phyloP scores from a whole-genome alignment of 1,140 invertebrate species.

The Aphaenogaster rudis region DNA sequence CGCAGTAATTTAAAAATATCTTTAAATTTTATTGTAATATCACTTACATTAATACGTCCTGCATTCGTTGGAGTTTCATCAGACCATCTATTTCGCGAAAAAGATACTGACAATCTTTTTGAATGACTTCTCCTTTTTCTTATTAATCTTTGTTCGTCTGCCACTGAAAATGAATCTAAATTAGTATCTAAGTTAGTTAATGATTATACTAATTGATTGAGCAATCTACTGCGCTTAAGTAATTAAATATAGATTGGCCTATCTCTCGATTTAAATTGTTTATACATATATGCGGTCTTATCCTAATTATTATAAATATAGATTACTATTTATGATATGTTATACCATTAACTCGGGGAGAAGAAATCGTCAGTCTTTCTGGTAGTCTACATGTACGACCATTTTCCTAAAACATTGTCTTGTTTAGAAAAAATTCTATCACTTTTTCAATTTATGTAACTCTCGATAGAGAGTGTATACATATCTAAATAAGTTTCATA shows the following conservation, averaged over 20 bases:
- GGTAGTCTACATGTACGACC: slow-evolving; percentile 73
- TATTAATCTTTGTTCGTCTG: slow-evolving; percentile 69
- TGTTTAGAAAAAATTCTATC: slow-evolving; percentile 7
- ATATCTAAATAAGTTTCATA: background rate
- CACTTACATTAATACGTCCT: slow-evolving; percentile 68
- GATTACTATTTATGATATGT: slow-evolving; percentile 19
- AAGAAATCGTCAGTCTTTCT: slow-evolving; percentile 75
- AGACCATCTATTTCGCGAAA: slow-evolving; percentile 70
- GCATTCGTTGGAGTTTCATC: background rate
- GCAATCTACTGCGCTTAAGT: background rate
- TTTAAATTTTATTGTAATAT: slow-evolving; percentile 80
- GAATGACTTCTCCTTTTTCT: slow-evolving; percentile 71
- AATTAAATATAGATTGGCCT: background rate
- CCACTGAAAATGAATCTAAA: slow-evolving; percentile 42
- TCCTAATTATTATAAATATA: too few species aligned
- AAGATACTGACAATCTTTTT: slow-evolving; percentile 69
- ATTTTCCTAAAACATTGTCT: slow-evolving; percentile 72
- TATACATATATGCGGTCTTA: too few species aligned
- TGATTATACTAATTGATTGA: background rate
- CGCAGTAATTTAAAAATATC: slow-evolving; percentile 82
- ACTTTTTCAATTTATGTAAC: background rate
- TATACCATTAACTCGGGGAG: slow-evolving; percentile 76
- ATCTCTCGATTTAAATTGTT: too few species aligned
- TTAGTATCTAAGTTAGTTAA: background rate
- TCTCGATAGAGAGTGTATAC: background rate